phyloP scores from a whole-genome alignment of 92 coral and sea anemone genomes.

The Epizoanthus illoricatus region DNA sequence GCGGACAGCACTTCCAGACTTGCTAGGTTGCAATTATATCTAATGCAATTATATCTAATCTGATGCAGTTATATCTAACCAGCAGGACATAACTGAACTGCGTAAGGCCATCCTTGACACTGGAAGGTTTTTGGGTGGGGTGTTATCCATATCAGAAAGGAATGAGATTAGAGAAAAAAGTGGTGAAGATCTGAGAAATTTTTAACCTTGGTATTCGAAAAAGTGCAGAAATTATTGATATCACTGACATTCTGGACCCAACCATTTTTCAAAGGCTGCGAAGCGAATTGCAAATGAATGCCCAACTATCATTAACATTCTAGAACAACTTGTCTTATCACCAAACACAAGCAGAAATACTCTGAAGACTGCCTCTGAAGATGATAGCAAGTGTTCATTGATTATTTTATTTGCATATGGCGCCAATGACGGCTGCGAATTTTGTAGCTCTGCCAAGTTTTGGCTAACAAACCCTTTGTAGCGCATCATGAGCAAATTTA shows the following conservation, averaged over 20 bases:
- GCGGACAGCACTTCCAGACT: too few relatives aligned
- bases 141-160: not conserved
- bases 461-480: conserved; percentile 15
- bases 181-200: not conserved
- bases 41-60: conserved; percentile 15
- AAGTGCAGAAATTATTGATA: conserved; percentile 31
- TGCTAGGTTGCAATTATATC: too few relatives aligned
- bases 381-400: conserved; percentile 44
- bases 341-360: conserved; percentile 7
- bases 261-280: conserved; percentile 20
- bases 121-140: not conserved
- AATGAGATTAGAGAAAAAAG: conserved; percentile 11
- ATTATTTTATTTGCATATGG: not conserved
- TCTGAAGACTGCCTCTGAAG: conserved; percentile 24
- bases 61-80: not conserved
- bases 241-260: conserved; percentile 38
- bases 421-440: conserved; percentile 10
- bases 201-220: conserved; percentile 50
- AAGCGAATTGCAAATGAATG: not conserved
- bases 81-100: not conserved
- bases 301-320: conserved; percentile 21
- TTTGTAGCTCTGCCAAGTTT: not conserved
- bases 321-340: conserved; percentile 28
- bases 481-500: not conserved
- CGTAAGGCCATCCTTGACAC: not conserved